Evolutionary conservation across 2,888 invertebrate species (phyloP), one percentile per base, ranked within the genome.

Genomic region (Neria commutata): DNA sequence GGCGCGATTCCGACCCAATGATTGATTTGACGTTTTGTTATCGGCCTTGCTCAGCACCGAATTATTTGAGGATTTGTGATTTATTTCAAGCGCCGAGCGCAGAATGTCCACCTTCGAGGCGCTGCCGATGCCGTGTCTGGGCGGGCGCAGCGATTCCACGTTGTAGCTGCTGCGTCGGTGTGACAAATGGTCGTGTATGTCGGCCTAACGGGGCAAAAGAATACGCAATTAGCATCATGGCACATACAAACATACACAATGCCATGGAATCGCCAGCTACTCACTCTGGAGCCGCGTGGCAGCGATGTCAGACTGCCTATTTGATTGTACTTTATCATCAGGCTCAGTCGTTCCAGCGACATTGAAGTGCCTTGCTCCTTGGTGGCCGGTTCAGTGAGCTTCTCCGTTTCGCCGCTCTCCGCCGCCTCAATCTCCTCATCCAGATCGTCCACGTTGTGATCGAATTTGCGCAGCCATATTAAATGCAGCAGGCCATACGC

Each of bases 281-380:
- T 81, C 54, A 87, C 86, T 59, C 87, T 81, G 2, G 87, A 87
- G 48, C 86, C 86, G 70, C 88, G 83, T 0, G 89, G 89, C 67
- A 91, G 74, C 0, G 91, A 91, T 63, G 89, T 87, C 49, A 91
- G 79, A 26, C 91, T 91, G 47, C 91, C 91, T 57, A 91, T 85
- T 65, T 90, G 90, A 76, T 91, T 91, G 78, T 87, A 90, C 68
- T 91, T 86, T 3, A 90, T 89, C 83, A 91, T 88, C 68, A 91
- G 85, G 74, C 90, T 90, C 47, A 91, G 79, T 45, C 91, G 83
- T 77, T 91, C 91, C 61, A 88, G 79, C 42, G 89, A 90, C 72
- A 89, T 86, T 84, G 88, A 88, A 0, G 89, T 89, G 52, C 86
- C 86, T 47, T 88, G 88, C 68, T 90, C 89, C 71, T 88, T 89